These are phyloP conservation scores for Anoplius nigerrimus DNA, from an alignment of 2,888 invertebrate genomes.

Conservation along the genomic window DNA sequence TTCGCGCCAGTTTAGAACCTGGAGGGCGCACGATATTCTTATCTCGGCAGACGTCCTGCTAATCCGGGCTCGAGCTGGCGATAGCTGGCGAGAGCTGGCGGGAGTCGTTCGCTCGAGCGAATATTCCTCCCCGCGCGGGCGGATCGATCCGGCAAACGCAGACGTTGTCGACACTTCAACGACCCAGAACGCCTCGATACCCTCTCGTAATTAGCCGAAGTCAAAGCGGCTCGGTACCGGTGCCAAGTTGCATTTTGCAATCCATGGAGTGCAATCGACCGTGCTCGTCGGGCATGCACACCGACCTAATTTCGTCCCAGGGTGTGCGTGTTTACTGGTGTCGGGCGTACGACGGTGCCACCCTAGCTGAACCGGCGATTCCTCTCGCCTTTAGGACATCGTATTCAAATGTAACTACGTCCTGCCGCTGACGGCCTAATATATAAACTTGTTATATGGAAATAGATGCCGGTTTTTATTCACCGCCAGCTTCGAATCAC, in stretches of 20 bases:
- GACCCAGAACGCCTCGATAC: constrained; percentile 7
- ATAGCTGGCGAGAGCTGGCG: too few relatives aligned
- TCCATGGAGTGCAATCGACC: constrained; percentile 51
- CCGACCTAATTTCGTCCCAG: constrained; percentile 47
- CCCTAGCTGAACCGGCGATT: constrained; percentile 38
- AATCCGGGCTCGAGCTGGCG: too few relatives aligned
- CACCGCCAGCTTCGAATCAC: constrained; percentile 61
- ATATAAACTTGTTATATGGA: constrained; percentile 75
- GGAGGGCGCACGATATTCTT: too few relatives aligned
- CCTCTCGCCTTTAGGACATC: constrained; percentile 65
- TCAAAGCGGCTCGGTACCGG: constrained; percentile 39
- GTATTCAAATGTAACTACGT: constrained; percentile 74
- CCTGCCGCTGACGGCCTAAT: constrained; percentile 73
- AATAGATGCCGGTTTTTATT: constrained; percentile 75
- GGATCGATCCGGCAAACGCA: constrained; percentile 1
- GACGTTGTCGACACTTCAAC: constrained; percentile 3
- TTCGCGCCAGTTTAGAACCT: too few relatives aligned
- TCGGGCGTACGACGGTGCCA: too few relatives aligned
- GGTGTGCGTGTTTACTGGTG: constrained; percentile 40
- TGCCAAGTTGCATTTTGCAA: constrained; percentile 54
- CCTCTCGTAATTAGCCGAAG: constrained; percentile 47
- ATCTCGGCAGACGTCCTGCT: too few relatives aligned
- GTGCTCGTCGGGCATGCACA: constrained; percentile 33
- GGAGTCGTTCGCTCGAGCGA: too few relatives aligned
- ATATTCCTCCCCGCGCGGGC: too few relatives aligned